phyloP scores from a whole-genome alignment of 1,140 invertebrate species.

The Bombus superbus region DNA sequence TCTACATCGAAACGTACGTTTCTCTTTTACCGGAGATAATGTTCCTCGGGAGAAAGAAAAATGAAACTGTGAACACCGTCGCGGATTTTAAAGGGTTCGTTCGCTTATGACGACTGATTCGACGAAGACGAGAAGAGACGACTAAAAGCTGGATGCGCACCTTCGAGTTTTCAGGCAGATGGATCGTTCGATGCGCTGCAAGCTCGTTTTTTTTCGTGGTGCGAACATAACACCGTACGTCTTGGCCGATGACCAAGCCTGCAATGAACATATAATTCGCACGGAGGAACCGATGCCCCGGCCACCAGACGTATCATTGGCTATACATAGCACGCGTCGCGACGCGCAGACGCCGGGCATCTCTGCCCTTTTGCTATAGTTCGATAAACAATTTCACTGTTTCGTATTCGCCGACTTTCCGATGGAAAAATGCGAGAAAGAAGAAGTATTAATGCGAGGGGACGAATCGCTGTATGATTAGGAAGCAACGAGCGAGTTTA shows the following conservation, averaged over 20 bases:
- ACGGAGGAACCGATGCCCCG: slow-evolving; percentile 67
- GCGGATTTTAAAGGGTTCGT: not conserved
- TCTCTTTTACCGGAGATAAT: not conserved
- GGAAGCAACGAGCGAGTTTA: not conserved
- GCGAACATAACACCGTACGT: slow-evolving; percentile 40
- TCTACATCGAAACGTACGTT: not conserved
- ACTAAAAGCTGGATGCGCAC: not conserved
- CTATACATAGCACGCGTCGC: slow-evolving; percentile 68
- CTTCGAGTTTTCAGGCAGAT: too few species aligned
- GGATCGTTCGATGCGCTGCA: not conserved
- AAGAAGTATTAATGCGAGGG: not conserved
- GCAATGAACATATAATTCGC: slow-evolving; percentile 72
- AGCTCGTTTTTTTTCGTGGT: not conserved
- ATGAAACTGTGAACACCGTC: not conserved
- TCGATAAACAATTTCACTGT: slow-evolving; percentile 38
- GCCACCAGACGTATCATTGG: slow-evolving; percentile 54
- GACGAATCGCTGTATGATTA: not conserved
- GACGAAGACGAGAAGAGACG: not conserved
- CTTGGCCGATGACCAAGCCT: slow-evolving; percentile 66
- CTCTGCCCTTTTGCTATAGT: slow-evolving; percentile 44
- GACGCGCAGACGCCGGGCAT: slow-evolving; percentile 67
- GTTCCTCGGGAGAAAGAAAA: not conserved
- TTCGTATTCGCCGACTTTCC: not conserved
- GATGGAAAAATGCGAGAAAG: not conserved
- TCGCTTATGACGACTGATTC: too few species aligned